Base-by-base conservation (phyloP, 1,140 invertebrate genomes). In the Planococcus citri region DNA sequence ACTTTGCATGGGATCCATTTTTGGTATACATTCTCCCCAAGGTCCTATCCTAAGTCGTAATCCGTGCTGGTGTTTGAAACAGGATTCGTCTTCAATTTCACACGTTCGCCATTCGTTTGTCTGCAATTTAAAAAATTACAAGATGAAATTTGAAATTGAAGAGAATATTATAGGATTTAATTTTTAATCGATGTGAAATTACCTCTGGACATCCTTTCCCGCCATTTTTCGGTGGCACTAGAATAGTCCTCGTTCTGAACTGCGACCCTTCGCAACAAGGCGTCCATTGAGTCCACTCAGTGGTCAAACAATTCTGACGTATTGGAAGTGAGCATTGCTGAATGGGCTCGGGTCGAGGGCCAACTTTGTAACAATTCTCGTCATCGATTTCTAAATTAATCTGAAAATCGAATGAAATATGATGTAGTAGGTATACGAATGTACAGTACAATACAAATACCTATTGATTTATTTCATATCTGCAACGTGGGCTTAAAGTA, bases 271-370 rank as follows among this genome's bases (percentile, higher is more conserved):
- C 75, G 41, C 76, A 75, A 60, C 76, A 74, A n/a, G 72, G 60
- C 21, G 74, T 75, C 77, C 77, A 78, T 1, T 72, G 69, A 10
- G 72, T 72, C 71, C 73, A 77, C n/a, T 75, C 76, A 1, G 76
- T 76, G 24, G 76, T 73, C n/a, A 77, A 74, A 58, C 76, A 78
- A 67, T 76, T 76, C 70, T 78, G 77, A 8, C 73, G 71, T 14
- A 68, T 69, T 25, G 75, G 75, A 10, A 77, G 72, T 6, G 69
- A 73, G 69, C 77, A 78, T 12, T 75, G 72, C 68, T 74, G 72
- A 6, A 71, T 71, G 2, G 74, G 72, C 37, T 73, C 73, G 0
- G 77, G 76, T 61, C 73, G 71, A 17, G 73, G 71, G 1, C 74
- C 73, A 10, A 75, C 69, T 22, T 74, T 72, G 57, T 76, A 72